Base-by-base conservation (phyloP, 2,797 vertebrate genomes). In the Hylomyscus alleni region DNA sequence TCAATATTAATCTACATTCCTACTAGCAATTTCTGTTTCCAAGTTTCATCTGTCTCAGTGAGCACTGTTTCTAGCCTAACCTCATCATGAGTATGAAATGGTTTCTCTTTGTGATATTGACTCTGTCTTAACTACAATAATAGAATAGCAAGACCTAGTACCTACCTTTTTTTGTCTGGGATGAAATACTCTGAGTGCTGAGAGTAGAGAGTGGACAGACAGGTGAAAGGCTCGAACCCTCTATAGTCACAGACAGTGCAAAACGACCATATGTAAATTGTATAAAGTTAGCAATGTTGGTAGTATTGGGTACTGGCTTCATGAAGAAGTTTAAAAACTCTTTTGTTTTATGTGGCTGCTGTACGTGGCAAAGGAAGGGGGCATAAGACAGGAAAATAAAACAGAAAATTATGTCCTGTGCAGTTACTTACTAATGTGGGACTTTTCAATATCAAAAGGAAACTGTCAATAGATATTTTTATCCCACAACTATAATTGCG, bases 401-500 rank as follows among this genome's bases (percentile, higher is more conserved):
- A 3, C 1, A 13, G 60, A 24, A 14, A 76, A 54, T 34, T 73
- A 4, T 10, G 20, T 56, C 62, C 76, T 73, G 40, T 76, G 47
- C 24, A 67, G 47, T 87, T 31, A 56, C 37, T 76, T 73, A 22
- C 37, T 44, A 50, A 89, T 69, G 52, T n/a, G 78, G 56, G 40
- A n/a, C 37, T 50, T 95, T 92, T 81, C 67, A 86, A 14, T 52
- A 86, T 85, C 58, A 60, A 65, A 88, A 93, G 54, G 91, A 94
- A 94, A 93, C 52, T 91, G 56, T 89, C 92, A 80, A 50, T 77
- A 83, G 77, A 40, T 73, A 54, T 80, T 87, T 96, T 90, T 72
- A 90, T 86, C 90, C 62, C 81, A 26, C 22, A 52, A n/a, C 60
- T 87, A 20, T 82, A 95, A 95, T 97, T 96, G 94, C 65, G 34